A percentile compares a stretch with the other conserved stretches of the same genome.
These are phyloP conservation scores for Ataeniobius toweri DNA, from an alignment of 2,797 vertebrate species.

Conservation along the genomic window DNA sequence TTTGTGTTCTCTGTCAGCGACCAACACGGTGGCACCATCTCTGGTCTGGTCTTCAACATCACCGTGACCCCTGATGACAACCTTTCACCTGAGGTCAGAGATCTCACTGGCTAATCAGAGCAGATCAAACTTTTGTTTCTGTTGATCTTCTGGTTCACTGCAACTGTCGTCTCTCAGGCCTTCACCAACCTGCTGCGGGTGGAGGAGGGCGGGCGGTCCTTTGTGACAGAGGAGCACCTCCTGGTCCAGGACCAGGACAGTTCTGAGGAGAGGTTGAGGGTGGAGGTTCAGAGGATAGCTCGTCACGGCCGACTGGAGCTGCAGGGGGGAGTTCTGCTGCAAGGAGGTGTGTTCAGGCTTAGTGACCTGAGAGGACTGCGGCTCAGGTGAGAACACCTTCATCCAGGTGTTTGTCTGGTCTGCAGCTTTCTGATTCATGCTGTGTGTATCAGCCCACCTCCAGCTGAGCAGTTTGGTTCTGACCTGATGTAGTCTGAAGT, in stretches of 20 bases:
- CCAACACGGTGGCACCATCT: conserved; percentile 74
- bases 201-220: conserved; percentile 73
- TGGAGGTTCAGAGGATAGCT: conserved; percentile 61
- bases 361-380: conserved; percentile 72
- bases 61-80: conserved; percentile 81
- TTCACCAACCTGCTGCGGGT: conserved; percentile 79
- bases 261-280: conserved; percentile 60
- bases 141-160: not conserved
- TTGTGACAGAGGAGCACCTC: conserved; percentile 77
- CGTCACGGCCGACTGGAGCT: conserved; percentile 66
- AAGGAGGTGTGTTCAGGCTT: conserved; percentile 67
- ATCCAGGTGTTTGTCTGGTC: not conserved
- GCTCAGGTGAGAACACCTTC: conserved; percentile 59
- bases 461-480: not conserved
- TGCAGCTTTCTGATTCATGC: not conserved
- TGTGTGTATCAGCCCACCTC: not conserved
- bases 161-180: conserved; percentile 54
- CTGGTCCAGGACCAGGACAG: conserved; percentile 75
- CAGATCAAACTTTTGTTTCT: not conserved
- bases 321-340: conserved; percentile 58
- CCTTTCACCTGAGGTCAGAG: conserved; percentile 77
- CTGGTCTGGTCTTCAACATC: conserved; percentile 80
- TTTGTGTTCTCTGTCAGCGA: conserved; percentile 84
- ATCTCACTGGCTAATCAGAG: not conserved
- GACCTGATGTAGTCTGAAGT: not conserved